Conservation (phyloP, 2,113 vertebrate species). For the Mola mola region DNA sequence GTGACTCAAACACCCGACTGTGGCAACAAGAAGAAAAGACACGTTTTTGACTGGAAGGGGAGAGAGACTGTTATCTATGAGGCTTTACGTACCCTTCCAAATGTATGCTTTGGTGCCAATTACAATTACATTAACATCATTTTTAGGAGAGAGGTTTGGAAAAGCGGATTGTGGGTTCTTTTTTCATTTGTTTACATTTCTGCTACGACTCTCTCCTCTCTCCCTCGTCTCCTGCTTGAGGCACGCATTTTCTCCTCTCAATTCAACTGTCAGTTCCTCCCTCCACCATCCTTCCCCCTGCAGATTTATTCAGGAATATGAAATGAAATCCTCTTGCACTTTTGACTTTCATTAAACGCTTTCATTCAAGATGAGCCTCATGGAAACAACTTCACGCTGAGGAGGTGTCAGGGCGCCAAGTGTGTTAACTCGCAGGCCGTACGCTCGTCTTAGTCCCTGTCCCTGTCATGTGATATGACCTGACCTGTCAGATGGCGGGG, state of each 20-base stretch:
- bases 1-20: too few relatives aligned
- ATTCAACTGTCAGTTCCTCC: constrained; percentile 59
- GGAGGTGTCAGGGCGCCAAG: constrained; percentile 27
- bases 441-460: constrained; percentile 23
- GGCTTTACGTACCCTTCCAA: neutral
- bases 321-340: constrained; percentile 64
- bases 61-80: too few relatives aligned
- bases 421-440: constrained; percentile 42
- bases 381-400: constrained; percentile 43
- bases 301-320: constrained; percentile 63
- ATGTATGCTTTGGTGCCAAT: neutral
- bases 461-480: constrained; percentile 29
- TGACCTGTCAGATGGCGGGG: constrained; percentile 46
- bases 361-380: constrained; percentile 47
- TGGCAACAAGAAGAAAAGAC: too few relatives aligned
- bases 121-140: neutral
- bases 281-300: constrained; percentile 40
- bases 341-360: constrained; percentile 66
- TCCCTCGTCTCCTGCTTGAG: constrained; percentile 32
- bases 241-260: constrained; percentile 53
- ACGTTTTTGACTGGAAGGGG: too few relatives aligned
- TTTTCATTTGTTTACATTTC: neutral
- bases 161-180: neutral
- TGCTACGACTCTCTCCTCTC: neutral
- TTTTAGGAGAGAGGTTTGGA: neutral